Evolutionary conservation across 2,888 invertebrate species (phyloP), one percentile per base, ranked within the genome.

Genomic region (Agrochola lychnidis): DNA sequence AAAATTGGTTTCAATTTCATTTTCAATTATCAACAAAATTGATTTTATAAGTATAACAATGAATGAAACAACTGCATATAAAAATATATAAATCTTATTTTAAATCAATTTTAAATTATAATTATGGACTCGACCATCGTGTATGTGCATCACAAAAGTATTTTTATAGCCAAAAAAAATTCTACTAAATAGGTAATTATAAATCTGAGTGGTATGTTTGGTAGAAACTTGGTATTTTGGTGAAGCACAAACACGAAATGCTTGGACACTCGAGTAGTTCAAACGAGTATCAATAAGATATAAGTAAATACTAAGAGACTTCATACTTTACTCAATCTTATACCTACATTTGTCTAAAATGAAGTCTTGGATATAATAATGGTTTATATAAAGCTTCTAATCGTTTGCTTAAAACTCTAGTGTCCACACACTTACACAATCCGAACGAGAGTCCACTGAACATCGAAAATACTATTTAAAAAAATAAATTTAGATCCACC

Each of bases 11-110:
- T 71, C 81, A 86, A 88, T 88, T 88, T 88, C 78, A 88, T 89
- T 76, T 78, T 89, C 85, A 91, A 91, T 88, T 89, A 87, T 92
- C 92, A 96, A 96, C 95, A 94, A 96, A 96, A 95, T 94, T 92
- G 94, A 94, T 95, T 94, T 92, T 94, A 93, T 93, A 78, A 81
- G 78, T 78, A 92, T 92, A 96, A 96, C 96, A 95, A 94, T 90
- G 88, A 94, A 89, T 91, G 92, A 95, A 96, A 96, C 92, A 96
- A 96, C 94, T 92, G 92, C 92, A 94, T 96, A 96, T 95, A 95
- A 96, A 96, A 96, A 96, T 96, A 96, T 96, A 96, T 95, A 95
- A 95, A 93, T 95, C 94, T 95, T 94, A 95, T 95, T 94, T 95
- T 91, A 95, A 95, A 95, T 91, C 85, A 93, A 91, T 90, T 68